phyloP scores from a whole-genome alignment of 1,140 invertebrate genomes.

The Meloidogyne hapla region DNA sequence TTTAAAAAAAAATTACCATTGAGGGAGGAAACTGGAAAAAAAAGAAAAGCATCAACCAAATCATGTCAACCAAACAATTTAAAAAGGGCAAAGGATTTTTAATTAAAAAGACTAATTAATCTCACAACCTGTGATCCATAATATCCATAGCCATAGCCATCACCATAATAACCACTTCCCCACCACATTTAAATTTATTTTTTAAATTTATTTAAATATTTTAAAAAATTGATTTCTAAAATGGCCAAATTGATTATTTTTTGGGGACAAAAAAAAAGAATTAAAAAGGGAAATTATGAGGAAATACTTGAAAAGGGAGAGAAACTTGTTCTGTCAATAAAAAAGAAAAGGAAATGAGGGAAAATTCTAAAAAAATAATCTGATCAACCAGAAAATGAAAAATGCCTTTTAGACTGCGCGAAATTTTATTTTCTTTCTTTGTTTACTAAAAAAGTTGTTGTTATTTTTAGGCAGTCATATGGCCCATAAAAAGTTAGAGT shows the following conservation, averaged over 20 bases:
- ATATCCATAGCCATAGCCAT: slow-evolving; percentile 14
- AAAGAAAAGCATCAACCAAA: background rate
- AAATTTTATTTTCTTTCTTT: background rate
- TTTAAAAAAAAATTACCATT: background rate
- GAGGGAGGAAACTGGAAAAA: slow-evolving; percentile 4
- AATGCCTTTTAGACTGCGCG: background rate
- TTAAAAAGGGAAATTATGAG: background rate
- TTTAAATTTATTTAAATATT: background rate
- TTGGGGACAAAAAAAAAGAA: background rate
- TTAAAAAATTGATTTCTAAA: background rate
- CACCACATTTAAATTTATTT: slow-evolving; percentile 12
- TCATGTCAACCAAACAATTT: background rate
- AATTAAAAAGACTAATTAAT: background rate
- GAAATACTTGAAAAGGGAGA: too few relatives aligned
- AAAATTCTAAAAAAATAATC: background rate
- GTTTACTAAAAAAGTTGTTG: background rate
- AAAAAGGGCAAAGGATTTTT: background rate
- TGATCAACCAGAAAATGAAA: slow-evolving; percentile 5
- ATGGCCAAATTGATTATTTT: slow-evolving; percentile 15
- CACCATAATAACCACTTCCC: slow-evolving; percentile 19
- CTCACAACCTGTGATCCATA: slow-evolving; percentile 17
- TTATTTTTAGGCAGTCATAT: background rate
- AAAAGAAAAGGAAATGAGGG: background rate
- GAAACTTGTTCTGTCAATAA: background rate
- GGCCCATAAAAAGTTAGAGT: background rate